Evolutionary conservation across 2,888 invertebrate species (phyloP), one percentile per base, ranked within the genome.

Genomic region (Leucophenga maculata): DNA sequence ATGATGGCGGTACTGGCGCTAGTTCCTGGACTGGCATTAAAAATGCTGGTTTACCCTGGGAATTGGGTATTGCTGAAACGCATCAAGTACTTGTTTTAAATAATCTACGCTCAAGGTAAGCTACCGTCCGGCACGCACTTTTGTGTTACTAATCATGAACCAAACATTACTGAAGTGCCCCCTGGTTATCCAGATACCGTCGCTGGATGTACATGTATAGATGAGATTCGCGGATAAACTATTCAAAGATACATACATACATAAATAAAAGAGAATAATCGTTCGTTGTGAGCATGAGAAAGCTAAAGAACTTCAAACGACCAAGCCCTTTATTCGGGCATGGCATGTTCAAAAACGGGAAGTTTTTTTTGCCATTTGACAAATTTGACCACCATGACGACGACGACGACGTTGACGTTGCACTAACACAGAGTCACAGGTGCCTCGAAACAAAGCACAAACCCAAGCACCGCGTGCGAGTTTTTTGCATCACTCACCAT

Each of bases 1-100:
- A 99, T 89, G 99, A 99, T 90, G 99, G 99, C 72, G 99, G 99
- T 67, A 99, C 99, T 16, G 99, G 99, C 44, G 99, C 99, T 59
- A 97, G 97, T 86, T 97, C 97, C 70, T 99, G 99, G 99, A 99
- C 99, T 0, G 99, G 99, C 78, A 99, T 99, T 86, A 99, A 99
- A 90, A 93, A 94, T 76, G 99, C 99, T 54, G 99, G 99, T 60
- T 90, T 99, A 73, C 99, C 99, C 0, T 99, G 99, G 99, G 99
- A 99, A 90, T 90, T 99, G 84, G 99, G 99, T 68, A 92, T 99
- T 57, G 96, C 99, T 3, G 99, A 99, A 90, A 99, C 99, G 4
- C 99, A 99, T 89, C 99, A 99, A 90, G 97, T 97, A 75, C 91
- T 98, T 64, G 96, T 97, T 67, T 90, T 98, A 82, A 98, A 98